Evolutionary conservation across 2,113 vertebrate genomes (phyloP), one percentile per base, ranked within the genome.

Genomic region (Muntiacus reevesi): DNA sequence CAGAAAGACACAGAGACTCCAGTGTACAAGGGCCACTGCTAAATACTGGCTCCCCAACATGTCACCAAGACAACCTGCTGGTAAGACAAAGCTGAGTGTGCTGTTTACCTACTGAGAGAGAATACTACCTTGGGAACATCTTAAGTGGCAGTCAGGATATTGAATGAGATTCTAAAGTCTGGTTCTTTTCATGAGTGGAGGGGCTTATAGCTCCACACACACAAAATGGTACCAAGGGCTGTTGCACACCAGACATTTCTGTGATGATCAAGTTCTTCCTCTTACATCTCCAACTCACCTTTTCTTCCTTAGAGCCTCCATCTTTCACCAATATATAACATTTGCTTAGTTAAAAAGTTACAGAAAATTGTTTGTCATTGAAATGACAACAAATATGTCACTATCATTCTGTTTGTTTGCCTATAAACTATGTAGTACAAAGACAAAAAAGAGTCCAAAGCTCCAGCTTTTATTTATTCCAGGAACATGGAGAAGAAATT

Each of bases 331-430:
- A 85, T 23, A 94, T 90, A 30, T 33, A 95, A 71, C 25, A 94
- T 76, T 86, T 93, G 4, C 81, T 96, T 93, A 86, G 90, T 79
- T 87, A 67, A 95, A 94, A 97, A 84, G 55, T 89, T 64, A 95
- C 60, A 92, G 36, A 33, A 96, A 96, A 57, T 55, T 85, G 21
- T 33, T 86, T 95, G 64, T 74, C 47, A 67, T 25, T 91, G 82
- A 91, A 95, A 94, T 64, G 17, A 55, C 67, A 96, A 97, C 85
- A 94, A 78, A 81, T 67, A 88, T 67, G 40, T 27, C 88, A 88
- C 74, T 94, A 62, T 59, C 54, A 40, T 81, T 94, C 90, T 94
- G 15, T 28, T 96, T 50, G 86, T 27, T 62, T 96, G 60, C 85
- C n/a, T 92, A 45, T 40, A 81, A 93, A 87, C 92, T 67, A n/a